Evolutionary conservation across 2,797 vertebrate genomes (phyloP).

Genomic region (Syngnathus acus): DNA sequence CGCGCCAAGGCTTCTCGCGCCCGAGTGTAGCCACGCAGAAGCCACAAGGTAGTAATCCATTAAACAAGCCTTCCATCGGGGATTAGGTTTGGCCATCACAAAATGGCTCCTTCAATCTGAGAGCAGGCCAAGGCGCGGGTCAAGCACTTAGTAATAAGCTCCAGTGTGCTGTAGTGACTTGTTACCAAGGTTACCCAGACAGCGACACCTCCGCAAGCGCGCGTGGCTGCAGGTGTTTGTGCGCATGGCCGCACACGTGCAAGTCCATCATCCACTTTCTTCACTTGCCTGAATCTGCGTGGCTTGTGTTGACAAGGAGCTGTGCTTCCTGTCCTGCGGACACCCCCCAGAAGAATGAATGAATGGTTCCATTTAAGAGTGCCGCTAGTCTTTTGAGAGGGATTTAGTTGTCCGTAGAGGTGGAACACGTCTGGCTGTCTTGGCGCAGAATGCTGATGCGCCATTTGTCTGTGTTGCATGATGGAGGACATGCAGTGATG

Average conservation of each 20-base stretch:
- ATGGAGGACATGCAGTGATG: slow-evolving; percentile 85
- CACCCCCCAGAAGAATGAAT: slow-evolving; percentile 31
- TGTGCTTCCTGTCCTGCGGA: slow-evolving; percentile 1
- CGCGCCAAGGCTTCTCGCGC: slow-evolving; percentile 4
- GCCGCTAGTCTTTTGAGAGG: not conserved
- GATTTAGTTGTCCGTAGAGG: slow-evolving; percentile 26
- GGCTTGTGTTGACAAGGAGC: slow-evolving; percentile 28
- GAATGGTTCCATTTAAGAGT: slow-evolving; percentile 21
- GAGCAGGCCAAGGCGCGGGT: slow-evolving; percentile 61
- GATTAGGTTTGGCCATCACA: slow-evolving; percentile 69
- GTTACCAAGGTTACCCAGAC: slow-evolving; percentile 63
- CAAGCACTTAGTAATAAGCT: slow-evolving; percentile 75
- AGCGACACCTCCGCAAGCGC: not conserved
- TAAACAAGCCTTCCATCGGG: slow-evolving; percentile 64
- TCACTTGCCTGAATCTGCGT: slow-evolving; percentile 28
- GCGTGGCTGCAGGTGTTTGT: not conserved
- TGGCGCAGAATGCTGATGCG: slow-evolving; percentile 78
- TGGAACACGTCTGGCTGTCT: slow-evolving; percentile 19
- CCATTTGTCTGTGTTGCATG: slow-evolving; percentile 76
- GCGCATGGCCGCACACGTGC: slow-evolving; percentile 20
- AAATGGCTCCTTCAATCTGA: slow-evolving; percentile 64
- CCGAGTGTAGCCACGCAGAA: slow-evolving; percentile 29
- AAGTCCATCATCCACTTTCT: slow-evolving; percentile 23
- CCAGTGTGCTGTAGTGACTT: slow-evolving; percentile 55
- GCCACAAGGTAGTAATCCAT: slow-evolving; percentile 60